Percentiles rank a stretch among this genome's conserved stretches.
Evolutionary conservation across 2,113 vertebrate species (phyloP).

Genomic region (Saimiri boliviensis): DNA sequence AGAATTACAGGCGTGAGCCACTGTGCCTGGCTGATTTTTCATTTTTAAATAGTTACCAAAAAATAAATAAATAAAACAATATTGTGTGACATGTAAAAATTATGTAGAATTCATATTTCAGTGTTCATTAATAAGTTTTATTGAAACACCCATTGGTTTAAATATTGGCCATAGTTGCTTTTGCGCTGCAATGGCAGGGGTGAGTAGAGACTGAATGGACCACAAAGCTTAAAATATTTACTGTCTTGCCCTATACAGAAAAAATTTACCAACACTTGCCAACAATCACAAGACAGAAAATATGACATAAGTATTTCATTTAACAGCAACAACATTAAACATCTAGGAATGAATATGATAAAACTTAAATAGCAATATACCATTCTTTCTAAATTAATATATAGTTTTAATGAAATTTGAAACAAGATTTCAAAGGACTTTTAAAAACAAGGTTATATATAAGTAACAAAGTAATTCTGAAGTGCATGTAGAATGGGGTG

Average conservation of each 20-base stretch:
- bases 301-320: neutral
- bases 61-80: neutral
- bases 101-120: neutral
- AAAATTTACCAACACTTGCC: neutral
- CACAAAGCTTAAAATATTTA: neutral
- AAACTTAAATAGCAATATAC: neutral
- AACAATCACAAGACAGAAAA: neutral
- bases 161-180: neutral
- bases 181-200: neutral
- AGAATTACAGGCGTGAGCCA: too few relatives aligned
- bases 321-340: neutral
- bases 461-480: neutral
- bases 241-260: neutral
- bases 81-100: neutral
- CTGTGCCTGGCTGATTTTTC: too few relatives aligned
- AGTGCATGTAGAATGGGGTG: neutral
- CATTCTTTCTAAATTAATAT: conserved; percentile 22
- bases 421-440: neutral
- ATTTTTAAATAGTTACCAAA: neutral
- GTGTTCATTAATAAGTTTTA: neutral
- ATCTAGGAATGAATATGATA: neutral
- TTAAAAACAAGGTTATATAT: neutral
- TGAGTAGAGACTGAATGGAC: neutral
- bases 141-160: neutral
- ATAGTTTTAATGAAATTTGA: neutral